phyloP scores from a whole-genome alignment of 2,797 vertebrate species.

The Acanthurus lineatus region DNA sequence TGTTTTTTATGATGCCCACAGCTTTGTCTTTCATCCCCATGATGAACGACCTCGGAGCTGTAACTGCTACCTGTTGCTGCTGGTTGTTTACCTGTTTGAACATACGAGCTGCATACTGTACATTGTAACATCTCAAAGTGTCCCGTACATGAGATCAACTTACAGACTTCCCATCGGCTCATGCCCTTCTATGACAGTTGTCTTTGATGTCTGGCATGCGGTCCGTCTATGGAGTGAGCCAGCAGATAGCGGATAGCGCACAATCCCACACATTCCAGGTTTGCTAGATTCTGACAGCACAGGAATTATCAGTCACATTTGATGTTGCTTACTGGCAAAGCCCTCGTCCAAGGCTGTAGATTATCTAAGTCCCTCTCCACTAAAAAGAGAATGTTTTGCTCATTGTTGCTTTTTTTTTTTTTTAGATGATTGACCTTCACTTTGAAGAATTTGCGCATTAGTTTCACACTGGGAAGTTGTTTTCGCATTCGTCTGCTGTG shows the following conservation, averaged over 20 bases:
- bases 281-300: conserved; percentile 26
- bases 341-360: conserved; percentile 5
- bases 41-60: conserved; percentile 11
- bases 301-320: conserved; percentile 33
- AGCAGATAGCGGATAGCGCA: conserved; percentile 55
- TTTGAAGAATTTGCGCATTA: neutral
- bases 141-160: conserved; percentile 59
- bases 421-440: neutral
- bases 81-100: conserved; percentile 68
- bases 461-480: neutral
- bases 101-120: conserved; percentile 56
- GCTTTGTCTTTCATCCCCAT: conserved; percentile 42
- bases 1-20: conserved; percentile 30
- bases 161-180: conserved; percentile 54
- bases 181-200: conserved; percentile 39
- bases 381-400: neutral
- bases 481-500: neutral
- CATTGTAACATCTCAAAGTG: conserved; percentile 57
- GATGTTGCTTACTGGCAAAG: conserved; percentile 34
- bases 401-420: neutral
- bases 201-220: conserved; percentile 80
- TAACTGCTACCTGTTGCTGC: conserved; percentile 46
- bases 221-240: conserved; percentile 49
- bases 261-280: conserved; percentile 53
- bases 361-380: neutral